Evolutionary conservation across 2,888 invertebrate genomes (phyloP), one percentile per base, ranked within the genome.

Genomic region (Hipparchia sbordonii): DNA sequence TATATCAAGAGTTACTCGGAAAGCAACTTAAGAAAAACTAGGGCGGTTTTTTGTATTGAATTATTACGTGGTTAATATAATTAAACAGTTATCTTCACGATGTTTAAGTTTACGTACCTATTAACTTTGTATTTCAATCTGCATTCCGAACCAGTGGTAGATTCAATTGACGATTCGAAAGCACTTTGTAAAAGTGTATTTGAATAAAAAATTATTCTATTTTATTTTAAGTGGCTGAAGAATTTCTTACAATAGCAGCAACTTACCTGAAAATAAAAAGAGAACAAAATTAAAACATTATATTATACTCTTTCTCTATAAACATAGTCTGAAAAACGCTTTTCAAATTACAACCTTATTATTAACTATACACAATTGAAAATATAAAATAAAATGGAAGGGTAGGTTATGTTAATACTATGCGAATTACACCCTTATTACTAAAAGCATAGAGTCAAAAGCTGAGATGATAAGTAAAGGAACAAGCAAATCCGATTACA

Each of bases 401-500:
- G 56, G 56, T 56, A 48, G 6, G 33, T 39, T 33, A 23, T 8
- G 33, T 6, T 23, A 51, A 23, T 6, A 8, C 13, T 9, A 13
- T 13, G n/a, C 46, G 4, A 62, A 13, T 46, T 8, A 13, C 46
- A 46, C n/a, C 13, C 62, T 13, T 62, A n/a, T 48, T 13, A 7
- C 48, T 13, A 13, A 13, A 48, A 48, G 0, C 39, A 51, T 63
- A 72, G 48, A 33, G 74, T 72, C 46, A 10, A 65, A 63, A 67
- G 59, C 63, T 59, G 52, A 12, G 7, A 23, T 56, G n/a, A n/a
- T 54, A 67, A 7, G 23, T 12, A 10, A 23, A 23, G 54, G 45
- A 7, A 46, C 23, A n/a, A 56, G 57, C 57, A 70, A 76, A 76
- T 74, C 75, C 72, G 72, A 74, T 76, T 76, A 76, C 60, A 59